Evolutionary conservation across 2,888 invertebrate genomes (phyloP).

Genomic region (Agrochola lychnidis): DNA sequence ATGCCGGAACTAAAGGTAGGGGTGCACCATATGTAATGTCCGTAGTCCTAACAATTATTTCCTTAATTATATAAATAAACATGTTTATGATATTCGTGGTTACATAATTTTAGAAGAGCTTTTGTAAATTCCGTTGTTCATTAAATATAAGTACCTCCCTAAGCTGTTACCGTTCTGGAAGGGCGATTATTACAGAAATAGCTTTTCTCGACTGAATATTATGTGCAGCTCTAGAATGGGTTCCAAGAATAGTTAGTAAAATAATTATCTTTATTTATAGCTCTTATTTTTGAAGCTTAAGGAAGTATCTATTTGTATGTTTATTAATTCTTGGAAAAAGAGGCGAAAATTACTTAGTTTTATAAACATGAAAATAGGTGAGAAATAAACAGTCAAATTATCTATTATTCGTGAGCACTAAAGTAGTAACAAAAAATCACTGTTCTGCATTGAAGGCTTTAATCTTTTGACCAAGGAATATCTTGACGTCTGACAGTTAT

Average conservation of each 20-base stretch:
- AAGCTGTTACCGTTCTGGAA: conserved; percentile 16
- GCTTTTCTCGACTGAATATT: conserved; percentile 19
- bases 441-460: no score
- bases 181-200: conserved; percentile 14
- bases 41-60: conserved; percentile 36
- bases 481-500: neutral
- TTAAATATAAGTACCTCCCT: conserved; percentile 42
- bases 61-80: conserved; percentile 43
- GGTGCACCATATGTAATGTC: conserved; percentile 63
- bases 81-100: conserved; percentile 48
- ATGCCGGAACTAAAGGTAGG: conserved; percentile 53
- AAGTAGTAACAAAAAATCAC: no score
- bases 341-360: neutral
- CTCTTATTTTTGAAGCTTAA: neutral
- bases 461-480: no score
- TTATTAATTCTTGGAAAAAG: neutral
- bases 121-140: conserved; percentile 42
- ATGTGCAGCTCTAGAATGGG: conserved; percentile 14
- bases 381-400: neutral
- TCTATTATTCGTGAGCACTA: no score
- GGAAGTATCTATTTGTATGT: neutral
- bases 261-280: neutral
- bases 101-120: conserved; percentile 38
- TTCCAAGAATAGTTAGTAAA: neutral
- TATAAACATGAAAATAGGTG: neutral